Base-by-base conservation (phyloP, 2,888 invertebrate species). In the Oxyscelio sp. region DNA sequence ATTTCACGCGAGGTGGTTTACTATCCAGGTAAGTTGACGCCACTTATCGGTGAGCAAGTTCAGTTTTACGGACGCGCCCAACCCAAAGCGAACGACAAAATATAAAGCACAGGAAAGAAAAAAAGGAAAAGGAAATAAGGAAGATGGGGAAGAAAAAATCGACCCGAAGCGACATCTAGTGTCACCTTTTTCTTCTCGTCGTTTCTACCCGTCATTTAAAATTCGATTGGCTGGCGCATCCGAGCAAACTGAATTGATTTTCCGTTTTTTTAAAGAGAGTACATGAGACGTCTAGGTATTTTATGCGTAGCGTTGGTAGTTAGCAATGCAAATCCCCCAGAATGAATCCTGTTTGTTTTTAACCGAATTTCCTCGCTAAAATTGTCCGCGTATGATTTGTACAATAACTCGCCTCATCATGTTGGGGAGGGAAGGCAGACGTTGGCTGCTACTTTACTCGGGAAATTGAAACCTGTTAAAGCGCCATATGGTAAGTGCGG, bases 21-120 rank as follows among this genome's bases (percentile, higher is more conserved):
- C 89, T 92, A 92, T 74, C 89, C 91, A 34, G 93, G 93, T 94
- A 75, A 94, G 92, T 89, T 75, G 22, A 54, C 40, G 71, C 52
- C 71, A 56, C 17, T 63, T 77, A 27, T 45, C 40, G 21, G 45
- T 15, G 15, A 43, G 58, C 24, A 63, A 58, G 38, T 77, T 59
- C 58, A 61, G 74, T 71, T 50, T 58, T 15, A 24, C 52, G 43
- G 65, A 13, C 19, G 17, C 38, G 40, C 52, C 61, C 15, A 50
- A 24, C 54, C 40, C 45, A 40, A 22, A 40, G 34, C 34, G 15
- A 19, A 45, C 34, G 15, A 19, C 6, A 15, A 45, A 19, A 45
- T 15, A 17, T 11, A 34, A 34, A 5, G 34, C 2, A 34, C 9
- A 34, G 6, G 11, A 34, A 34, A 11, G 11, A 34, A 11, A 34